phyloP scores from a whole-genome alignment of 2,113 vertebrate genomes.

The Macaca mulatta region DNA sequence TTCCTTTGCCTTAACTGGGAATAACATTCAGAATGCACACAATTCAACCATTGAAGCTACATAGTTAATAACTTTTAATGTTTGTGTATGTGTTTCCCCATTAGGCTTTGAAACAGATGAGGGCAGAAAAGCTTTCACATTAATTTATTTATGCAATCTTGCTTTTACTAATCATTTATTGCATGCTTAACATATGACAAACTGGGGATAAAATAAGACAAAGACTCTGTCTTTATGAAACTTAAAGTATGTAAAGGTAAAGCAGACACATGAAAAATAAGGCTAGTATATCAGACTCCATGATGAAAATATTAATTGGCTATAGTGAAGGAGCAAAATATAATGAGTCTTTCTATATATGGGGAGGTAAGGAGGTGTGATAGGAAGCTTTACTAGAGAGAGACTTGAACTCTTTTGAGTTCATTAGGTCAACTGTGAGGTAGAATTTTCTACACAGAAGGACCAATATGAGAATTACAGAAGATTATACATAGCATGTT shows the following conservation, averaged over 20 bases:
- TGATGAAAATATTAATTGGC: background rate
- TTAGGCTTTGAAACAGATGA: background rate
- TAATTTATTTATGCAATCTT: slow-evolving; percentile 28
- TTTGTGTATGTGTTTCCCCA: background rate
- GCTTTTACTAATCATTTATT: background rate
- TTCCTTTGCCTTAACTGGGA: background rate
- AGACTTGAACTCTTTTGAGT: background rate
- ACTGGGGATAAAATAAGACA: background rate
- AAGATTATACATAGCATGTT: background rate
- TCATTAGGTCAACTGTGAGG: background rate
- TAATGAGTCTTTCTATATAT: background rate
- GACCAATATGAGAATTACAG: background rate
- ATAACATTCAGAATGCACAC: background rate
- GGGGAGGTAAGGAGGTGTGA: background rate
- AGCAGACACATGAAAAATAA: background rate
- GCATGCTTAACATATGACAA: background rate
- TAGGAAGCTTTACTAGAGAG: background rate
- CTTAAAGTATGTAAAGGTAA: background rate
- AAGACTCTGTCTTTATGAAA: background rate
- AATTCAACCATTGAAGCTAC: background rate
- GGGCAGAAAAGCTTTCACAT: background rate
- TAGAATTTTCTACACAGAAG: background rate
- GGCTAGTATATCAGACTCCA: background rate
- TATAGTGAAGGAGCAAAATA: background rate
- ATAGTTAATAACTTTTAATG: background rate